These are phyloP conservation scores for Panopea generosa DNA, from an alignment of 2,888 invertebrate species.

Conservation along the genomic window DNA sequence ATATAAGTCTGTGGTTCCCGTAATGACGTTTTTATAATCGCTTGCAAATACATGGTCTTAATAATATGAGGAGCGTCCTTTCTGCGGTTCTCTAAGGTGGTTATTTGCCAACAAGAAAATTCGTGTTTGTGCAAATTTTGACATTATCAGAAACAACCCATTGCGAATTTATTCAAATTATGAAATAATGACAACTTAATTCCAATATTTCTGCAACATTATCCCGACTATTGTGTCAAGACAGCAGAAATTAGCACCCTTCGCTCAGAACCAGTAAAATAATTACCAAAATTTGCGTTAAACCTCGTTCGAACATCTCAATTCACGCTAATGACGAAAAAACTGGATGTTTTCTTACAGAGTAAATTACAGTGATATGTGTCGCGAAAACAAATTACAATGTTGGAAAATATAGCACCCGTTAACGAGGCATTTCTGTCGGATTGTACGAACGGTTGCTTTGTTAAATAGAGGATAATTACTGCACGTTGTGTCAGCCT, in stretches of 20 bases:
- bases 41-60: no score
- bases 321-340: conserved; percentile 43
- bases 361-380: conserved; percentile 61
- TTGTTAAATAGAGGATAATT: conserved; percentile 43
- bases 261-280: conserved; percentile 32
- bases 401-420: conserved; percentile 59
- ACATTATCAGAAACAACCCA: no score
- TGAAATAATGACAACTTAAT: conserved; percentile 50
- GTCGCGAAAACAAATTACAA: conserved; percentile 66
- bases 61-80: no score
- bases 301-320: conserved; percentile 28
- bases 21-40: no score
- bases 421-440: conserved; percentile 57
- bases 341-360: conserved; percentile 38
- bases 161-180: conserved; percentile 47
- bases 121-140: no score
- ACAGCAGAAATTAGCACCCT: conserved; percentile 59
- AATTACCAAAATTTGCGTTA: conserved; percentile 60
- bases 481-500: conserved; percentile 26
- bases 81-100: no score
- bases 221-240: conserved; percentile 41
- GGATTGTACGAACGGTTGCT: conserved; percentile 30
- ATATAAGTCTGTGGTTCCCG: no score
- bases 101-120: no score
- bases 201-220: conserved; percentile 60